Percentiles rank a stretch among this genome's conserved stretches.
Conservation (phyloP, 2,888 invertebrate species). For the Fissipunctia ypsillon region DNA sequence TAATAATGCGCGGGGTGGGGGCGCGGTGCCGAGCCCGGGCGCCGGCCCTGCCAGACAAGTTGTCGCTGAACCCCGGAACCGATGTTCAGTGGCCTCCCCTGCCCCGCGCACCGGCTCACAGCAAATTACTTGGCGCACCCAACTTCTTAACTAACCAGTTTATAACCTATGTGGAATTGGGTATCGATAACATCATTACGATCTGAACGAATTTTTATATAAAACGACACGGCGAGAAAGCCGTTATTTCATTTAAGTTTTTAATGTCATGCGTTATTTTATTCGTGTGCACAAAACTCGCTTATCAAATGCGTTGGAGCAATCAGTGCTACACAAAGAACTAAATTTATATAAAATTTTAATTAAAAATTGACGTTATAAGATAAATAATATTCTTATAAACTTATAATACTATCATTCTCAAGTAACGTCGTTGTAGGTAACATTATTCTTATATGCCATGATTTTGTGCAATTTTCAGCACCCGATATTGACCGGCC, state of each 20-base stretch:
- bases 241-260: constrained; percentile 23
- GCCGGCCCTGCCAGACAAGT: constrained; percentile 88
- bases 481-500: constrained; percentile 44
- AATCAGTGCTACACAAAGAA: neutral
- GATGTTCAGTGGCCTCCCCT: constrained; percentile 68
- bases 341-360: neutral
- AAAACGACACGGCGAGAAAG: constrained; percentile 31
- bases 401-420: neutral
- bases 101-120: constrained; percentile 66
- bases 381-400: neutral
- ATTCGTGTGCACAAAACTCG: neutral
- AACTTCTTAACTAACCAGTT: constrained; percentile 77
- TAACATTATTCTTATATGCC: constrained; percentile 10
- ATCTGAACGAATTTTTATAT: constrained; percentile 43
- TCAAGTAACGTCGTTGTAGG: neutral
- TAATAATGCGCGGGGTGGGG: constrained; percentile 74
- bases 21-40: constrained; percentile 66
- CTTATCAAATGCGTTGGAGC: neutral
- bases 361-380: neutral
- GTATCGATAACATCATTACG: constrained; percentile 67
- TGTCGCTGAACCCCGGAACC: constrained; percentile 84
- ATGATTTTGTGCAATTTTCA: constrained; percentile 43
- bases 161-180: constrained; percentile 71
- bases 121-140: constrained; percentile 81
- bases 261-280: constrained; percentile 1